phyloP scores from a whole-genome alignment of 2,888 invertebrate species.

The Mythimna ferrago region DNA sequence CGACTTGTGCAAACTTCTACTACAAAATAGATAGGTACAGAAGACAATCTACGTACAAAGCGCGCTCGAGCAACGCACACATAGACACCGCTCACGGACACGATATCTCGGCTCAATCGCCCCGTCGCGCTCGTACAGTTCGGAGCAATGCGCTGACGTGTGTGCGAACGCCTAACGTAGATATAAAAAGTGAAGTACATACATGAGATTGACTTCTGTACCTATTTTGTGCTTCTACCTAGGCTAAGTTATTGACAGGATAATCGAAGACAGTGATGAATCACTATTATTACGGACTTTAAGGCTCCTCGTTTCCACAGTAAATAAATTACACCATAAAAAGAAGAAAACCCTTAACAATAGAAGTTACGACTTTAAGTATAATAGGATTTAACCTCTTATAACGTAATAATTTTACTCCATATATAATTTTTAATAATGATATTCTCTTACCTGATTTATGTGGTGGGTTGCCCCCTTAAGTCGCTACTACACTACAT shows the following conservation, averaged over 20 bases:
- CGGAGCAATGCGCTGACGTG: no score
- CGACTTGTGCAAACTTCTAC: no score
- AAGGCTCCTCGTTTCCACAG: not conserved
- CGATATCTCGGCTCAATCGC: no score
- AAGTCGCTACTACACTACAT: slow-evolving; percentile 44
- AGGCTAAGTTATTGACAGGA: slow-evolving; percentile 5
- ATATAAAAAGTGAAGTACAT: no score
- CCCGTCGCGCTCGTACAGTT: no score
- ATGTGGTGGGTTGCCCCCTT: slow-evolving; percentile 40
- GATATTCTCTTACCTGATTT: slow-evolving; percentile 44
- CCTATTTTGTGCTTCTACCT: not conserved
- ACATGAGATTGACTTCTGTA: no score
- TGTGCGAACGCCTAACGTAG: no score
- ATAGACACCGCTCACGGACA: no score
- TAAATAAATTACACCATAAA: slow-evolving; percentile 28
- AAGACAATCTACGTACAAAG: no score
- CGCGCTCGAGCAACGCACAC: no score
- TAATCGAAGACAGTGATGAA: slow-evolving; percentile 30
- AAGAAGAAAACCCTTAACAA: slow-evolving; percentile 11
- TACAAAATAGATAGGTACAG: no score
- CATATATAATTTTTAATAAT: slow-evolving; percentile 55
- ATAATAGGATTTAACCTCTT: not conserved
- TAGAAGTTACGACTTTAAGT: slow-evolving; percentile 8
- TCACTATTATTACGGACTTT: not conserved
- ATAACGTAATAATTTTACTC: slow-evolving; percentile 37